Evolutionary conservation across 2,113 vertebrate species (phyloP).

Genomic region (human): GRCh38 chr16:83976501-83977000

Average conservation of each 20-base stretch:
- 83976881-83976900: not conserved
- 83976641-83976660: not conserved
- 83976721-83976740: accelerated
- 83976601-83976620: not conserved
- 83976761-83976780: not conserved
- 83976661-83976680: not conserved
- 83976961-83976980: accelerated
- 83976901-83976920: not conserved
- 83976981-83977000: not conserved
- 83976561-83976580: not conserved
- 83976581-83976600: not conserved
- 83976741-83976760: accelerated
- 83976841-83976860: not conserved
- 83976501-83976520: not conserved
- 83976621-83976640: accelerated
- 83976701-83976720: accelerated
- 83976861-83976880: not conserved
- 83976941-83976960: not conserved
- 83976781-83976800: not conserved
- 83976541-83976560: accelerated
- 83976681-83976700: accelerated
- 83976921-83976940: not conserved
- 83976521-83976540: not conserved
- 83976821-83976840: not conserved
- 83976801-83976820: accelerated